These are phyloP conservation scores for Pristionchus arcanus DNA, from an alignment of 2,888 invertebrate species.

Conservation along the genomic window DNA sequence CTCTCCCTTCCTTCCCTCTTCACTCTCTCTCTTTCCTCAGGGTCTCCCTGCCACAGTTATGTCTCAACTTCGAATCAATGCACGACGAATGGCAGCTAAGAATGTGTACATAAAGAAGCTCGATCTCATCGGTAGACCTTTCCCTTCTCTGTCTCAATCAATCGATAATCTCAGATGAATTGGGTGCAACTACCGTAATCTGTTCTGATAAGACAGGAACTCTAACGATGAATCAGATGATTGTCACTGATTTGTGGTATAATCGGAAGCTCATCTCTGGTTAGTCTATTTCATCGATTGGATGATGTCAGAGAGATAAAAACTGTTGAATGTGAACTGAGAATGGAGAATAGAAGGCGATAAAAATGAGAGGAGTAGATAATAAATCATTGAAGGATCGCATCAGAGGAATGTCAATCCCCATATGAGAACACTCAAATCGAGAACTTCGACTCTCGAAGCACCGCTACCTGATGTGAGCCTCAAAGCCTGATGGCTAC, in stretches of 20 bases:
- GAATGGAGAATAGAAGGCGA: not conserved
- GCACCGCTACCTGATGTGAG: conserved; percentile 52
- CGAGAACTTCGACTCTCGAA: conserved; percentile 10
- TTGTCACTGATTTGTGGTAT: conserved; percentile 77
- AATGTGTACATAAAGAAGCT: conserved; percentile 91
- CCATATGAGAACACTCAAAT: conserved; percentile 18
- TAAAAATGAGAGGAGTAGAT: not conserved
- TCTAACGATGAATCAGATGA: conserved; percentile 96
- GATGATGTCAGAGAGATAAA: not conserved
- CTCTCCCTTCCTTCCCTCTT: not conserved
- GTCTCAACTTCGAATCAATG: conserved; percentile 77
- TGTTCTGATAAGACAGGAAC: conserved; percentile 99
- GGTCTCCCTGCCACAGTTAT: conserved; percentile 78
- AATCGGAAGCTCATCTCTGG: conserved; percentile 63
- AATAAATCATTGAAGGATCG: not conserved
- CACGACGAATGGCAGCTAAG: conserved; percentile 99
- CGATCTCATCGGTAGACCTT: conserved; percentile 72
- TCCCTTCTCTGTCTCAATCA: not conserved
- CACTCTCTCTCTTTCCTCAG: conserved; percentile 53
- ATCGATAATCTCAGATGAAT: conserved; percentile 76
- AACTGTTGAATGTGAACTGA: too few relatives aligned
- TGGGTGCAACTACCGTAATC: conserved; percentile 95
- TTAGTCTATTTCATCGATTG: not conserved
- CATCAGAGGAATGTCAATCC: conserved; percentile 16
- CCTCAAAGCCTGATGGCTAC: too few relatives aligned